Conservation (phyloP, 2,888 invertebrate species). For the Amphipyra berbera region DNA sequence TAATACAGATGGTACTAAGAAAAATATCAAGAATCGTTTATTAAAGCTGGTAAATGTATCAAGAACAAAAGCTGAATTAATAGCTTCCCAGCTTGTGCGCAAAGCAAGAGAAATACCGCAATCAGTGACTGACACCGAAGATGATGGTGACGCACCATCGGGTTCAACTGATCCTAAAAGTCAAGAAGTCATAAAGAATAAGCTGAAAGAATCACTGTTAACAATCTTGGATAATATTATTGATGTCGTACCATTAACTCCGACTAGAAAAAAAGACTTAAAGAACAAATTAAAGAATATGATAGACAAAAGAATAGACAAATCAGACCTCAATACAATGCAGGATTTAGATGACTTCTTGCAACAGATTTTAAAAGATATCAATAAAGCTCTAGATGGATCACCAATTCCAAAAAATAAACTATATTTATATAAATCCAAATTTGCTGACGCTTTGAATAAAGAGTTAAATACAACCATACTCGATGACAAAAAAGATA, state of each 20-base stretch:
- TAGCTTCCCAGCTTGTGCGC: neutral
- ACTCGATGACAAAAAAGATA: neutral
- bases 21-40: neutral
- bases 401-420: neutral
- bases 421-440: neutral
- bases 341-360: neutral
- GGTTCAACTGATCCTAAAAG: neutral
- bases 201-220: neutral
- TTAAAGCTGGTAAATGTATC: neutral
- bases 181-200: neutral
- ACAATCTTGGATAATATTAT: slow-evolving; percentile 2
- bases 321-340: neutral
- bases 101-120: slow-evolving; percentile 10
- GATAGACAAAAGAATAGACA: neutral
- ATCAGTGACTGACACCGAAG: no score
- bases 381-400: neutral
- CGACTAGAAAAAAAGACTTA: neutral
- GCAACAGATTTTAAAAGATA: neutral
- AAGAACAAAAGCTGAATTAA: neutral
- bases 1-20: neutral
- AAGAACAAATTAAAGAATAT: slow-evolving; percentile 6
- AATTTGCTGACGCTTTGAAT: neutral
- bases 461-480: slow-evolving; percentile 1
- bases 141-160: no score
- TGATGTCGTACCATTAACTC: neutral